Evolutionary conservation across 2,797 vertebrate genomes (phyloP), one percentile per base, ranked within the genome.

Genomic region (Crenuchus spilurus): DNA sequence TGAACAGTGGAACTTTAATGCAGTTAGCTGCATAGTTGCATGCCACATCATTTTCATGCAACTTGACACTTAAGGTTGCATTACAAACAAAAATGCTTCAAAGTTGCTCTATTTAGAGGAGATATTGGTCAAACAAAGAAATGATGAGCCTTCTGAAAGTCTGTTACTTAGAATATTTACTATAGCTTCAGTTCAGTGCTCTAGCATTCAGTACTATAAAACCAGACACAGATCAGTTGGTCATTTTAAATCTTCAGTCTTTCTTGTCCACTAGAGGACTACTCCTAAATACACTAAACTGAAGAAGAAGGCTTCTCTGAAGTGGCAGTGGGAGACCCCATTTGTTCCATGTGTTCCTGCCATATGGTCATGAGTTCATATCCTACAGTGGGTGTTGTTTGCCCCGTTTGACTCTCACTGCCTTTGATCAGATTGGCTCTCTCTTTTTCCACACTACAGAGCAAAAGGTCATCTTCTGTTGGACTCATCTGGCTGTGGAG

Each of bases 361-460:
- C 44, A 41, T n/a, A 37, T 10, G 14, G 30, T 35, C 26, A 31
- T 37, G 54, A 70, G 42, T 63, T 62, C 48, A 71, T 46, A 55
- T 60, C 22, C 39, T 72, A 37, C 49, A 46, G 48, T 48, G 55
- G 80, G 66, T 33, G 74, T 55, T 68, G 28, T 39, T 57, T 11
- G 24, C 18, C 57, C 55, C 49, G 70, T 46, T 28, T 61, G 61
- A 71, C 52, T 37, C 46, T 54, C 61, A 30, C 18, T 10, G n/a
- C 35, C 54, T 74, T 74, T 70, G 49, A 66, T 74, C 65, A n/a
- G 5, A 39, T 22, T n/a, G 35, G 54, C 44, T 58, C 20, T 66
- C 46, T 48, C 13, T 72, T 67, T 72, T 77, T 79, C 70, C 78
- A 75, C 51, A 62, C 24, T 20, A 55, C 39, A 64, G 57, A n/a